Conservation (phyloP, 2,888 invertebrate species). For the Drosophila greeni region DNA sequence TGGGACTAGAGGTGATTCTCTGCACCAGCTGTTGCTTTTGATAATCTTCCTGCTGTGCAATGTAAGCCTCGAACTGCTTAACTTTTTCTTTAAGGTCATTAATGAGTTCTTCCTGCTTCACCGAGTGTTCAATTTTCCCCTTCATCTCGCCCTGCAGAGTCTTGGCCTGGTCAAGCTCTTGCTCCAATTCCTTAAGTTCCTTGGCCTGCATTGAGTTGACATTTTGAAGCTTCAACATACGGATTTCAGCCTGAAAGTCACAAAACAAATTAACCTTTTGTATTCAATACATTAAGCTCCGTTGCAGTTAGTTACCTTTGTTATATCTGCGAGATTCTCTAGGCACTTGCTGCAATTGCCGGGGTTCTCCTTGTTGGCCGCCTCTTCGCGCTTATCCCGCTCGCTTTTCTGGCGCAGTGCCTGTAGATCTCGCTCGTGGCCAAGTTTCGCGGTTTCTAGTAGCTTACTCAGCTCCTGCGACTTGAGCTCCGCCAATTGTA, state of each 20-base stretch:
- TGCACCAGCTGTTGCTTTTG: slow-evolving; percentile 48
- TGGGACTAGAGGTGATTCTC: slow-evolving; percentile 29
- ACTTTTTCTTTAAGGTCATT: slow-evolving; percentile 83
- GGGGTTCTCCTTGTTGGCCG: slow-evolving; percentile 55
- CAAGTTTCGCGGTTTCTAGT: slow-evolving; percentile 80
- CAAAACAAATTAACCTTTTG: too few relatives aligned
- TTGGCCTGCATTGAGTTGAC: slow-evolving; percentile 68
- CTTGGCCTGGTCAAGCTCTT: slow-evolving; percentile 76
- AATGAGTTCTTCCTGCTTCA: slow-evolving; percentile 82
- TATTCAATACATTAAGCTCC: background rate
- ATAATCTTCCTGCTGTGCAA: slow-evolving; percentile 78
- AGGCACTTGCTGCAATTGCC: slow-evolving; percentile 74
- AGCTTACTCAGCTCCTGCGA: slow-evolving; percentile 78
- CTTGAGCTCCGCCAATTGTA: slow-evolving; percentile 76
- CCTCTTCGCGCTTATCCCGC: slow-evolving; percentile 56
- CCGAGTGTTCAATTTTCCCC: slow-evolving; percentile 77
- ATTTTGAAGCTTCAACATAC: slow-evolving; percentile 74
- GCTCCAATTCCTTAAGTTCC: slow-evolving; percentile 67
- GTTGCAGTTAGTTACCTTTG: slow-evolving; percentile 65
- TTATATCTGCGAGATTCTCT: slow-evolving; percentile 71
- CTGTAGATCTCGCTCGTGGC: slow-evolving; percentile 73
- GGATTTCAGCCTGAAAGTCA: slow-evolving; percentile 74
- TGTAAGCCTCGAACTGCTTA: slow-evolving; percentile 83
- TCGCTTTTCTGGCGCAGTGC: slow-evolving; percentile 67
- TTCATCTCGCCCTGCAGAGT: slow-evolving; percentile 74